Evolutionary conservation across 2,113 vertebrate genomes (phyloP).

Genomic region (Corythornis vintsioides): DNA sequence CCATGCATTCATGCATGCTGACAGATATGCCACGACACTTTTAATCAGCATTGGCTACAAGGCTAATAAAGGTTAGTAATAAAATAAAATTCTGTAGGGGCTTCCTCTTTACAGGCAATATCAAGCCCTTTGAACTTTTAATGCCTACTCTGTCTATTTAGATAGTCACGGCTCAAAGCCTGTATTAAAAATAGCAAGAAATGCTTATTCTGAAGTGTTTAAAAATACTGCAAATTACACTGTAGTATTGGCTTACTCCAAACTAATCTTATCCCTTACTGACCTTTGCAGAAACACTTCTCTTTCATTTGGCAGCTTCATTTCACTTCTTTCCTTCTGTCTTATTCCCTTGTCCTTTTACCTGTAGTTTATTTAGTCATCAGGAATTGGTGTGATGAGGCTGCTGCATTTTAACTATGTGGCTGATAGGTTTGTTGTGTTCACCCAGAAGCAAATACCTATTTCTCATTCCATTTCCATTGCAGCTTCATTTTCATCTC

Average conservation of each 20-base stretch:
- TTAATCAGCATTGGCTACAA: conserved; percentile 71
- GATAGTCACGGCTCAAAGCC: conserved; percentile 75
- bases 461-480: conserved; percentile 75
- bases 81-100: conserved; percentile 74
- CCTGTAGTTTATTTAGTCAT: conserved; percentile 72
- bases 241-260: conserved; percentile 59
- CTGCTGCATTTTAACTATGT: conserved; percentile 38
- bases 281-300: conserved; percentile 74
- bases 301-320: conserved; percentile 75
- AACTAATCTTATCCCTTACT: conserved; percentile 71
- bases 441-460: conserved; percentile 59
- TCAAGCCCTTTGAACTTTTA: conserved; percentile 78
- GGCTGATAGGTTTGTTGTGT: conserved; percentile 48
- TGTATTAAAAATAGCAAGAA: conserved; percentile 72
- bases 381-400: conserved; percentile 35
- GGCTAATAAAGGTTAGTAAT: conserved; percentile 77
- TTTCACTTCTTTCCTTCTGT: conserved; percentile 65
- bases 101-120: conserved; percentile 71
- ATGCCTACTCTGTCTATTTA: conserved; percentile 73
- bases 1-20: conserved; percentile 65
- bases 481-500: conserved; percentile 71
- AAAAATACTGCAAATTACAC: conserved; percentile 77
- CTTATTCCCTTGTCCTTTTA: conserved; percentile 64
- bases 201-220: conserved; percentile 75
- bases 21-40: conserved; percentile 70